A percentile compares a stretch with the other conserved stretches of the same genome.
phyloP scores from a whole-genome alignment of 2,888 invertebrate species.

The Pollenia amentaria region DNA sequence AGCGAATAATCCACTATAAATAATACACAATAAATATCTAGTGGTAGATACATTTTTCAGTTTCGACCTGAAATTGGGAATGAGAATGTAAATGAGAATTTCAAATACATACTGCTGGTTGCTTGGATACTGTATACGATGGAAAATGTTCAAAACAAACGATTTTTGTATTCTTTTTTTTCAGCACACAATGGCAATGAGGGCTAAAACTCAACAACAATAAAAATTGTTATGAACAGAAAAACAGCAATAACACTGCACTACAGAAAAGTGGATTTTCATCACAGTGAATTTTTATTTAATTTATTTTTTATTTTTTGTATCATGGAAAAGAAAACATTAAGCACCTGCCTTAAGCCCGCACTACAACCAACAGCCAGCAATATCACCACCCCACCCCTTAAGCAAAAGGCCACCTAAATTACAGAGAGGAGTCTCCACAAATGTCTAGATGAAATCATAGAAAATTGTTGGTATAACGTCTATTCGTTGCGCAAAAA shows the following conservation, averaged over 20 bases:
- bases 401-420: conserved; percentile 3
- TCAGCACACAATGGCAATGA: conserved; percentile 65
- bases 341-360: conserved; percentile 44
- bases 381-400: background rate
- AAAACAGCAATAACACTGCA: conserved; percentile 23
- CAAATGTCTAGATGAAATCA: conserved; percentile 69
- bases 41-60: conserved; percentile 53
- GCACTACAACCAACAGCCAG: conserved; percentile 1
- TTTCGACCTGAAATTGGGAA: background rate
- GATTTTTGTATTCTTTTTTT: conserved; percentile 37
- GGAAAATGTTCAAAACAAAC: conserved; percentile 68
- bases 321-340: conserved; percentile 28
- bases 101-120: conserved; percentile 71
- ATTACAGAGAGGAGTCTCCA: conserved; percentile 27
- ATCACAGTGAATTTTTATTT: conserved; percentile 21
- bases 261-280: conserved; percentile 33
- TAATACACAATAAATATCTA: conserved; percentile 55
- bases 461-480: conserved; percentile 49
- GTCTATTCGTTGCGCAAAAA: too few species aligned
- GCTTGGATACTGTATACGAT: conserved; percentile 69
- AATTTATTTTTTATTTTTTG: background rate
- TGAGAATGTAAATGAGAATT: conserved; percentile 31
- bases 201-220: conserved; percentile 54
- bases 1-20: conserved; percentile 54
- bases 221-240: background rate